Base-by-base conservation (phyloP, 2,797 vertebrate species). In the Eupleurogrammus muticus region DNA sequence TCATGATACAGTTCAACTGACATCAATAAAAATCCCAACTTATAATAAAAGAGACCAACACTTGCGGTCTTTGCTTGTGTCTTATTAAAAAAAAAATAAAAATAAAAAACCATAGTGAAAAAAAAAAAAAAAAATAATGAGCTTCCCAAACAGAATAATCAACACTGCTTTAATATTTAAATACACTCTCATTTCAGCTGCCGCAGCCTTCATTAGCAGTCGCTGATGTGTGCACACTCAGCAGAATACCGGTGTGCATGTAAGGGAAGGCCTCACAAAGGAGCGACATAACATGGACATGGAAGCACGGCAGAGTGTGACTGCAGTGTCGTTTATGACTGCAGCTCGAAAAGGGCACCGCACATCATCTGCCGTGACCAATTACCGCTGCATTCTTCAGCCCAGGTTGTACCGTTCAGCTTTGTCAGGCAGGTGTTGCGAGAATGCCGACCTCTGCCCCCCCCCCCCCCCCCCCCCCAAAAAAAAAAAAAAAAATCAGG, bases 271-370 rank as follows among this genome's bases (percentile, higher is more conserved):
- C 46, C 11, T 44, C 35, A 53, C 20, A 0, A 1, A 10, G 53
- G 32, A 63, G 38, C 28, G 13, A 1, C 1, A 28, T 13, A 62
- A 42, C 61, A 54, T 34, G 56, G 28, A 11, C 14, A 28, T 1
- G 9, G 42, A 17, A 50, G 17, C 20, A 6, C 19, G 20, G 40
- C 6, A 4, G 49, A 50, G 24, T 9, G 19, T 6, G 56, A 8
- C 20, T 4, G n/a, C 16, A 0, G 32, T 6, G 49, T 63, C 47
- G 52, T 51, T 20, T 65, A 32, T 44, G 61, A 3, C 58, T 5
- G 61, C 0, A 5, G 34, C 47, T 54, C 69, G 55, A 78, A 80
- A 82, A 80, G 68, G 80, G 58, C 75, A 66, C 13, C 13, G 2
- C 58, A 7, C 40, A 13, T 75, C 80, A 48, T 62, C 75, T 28